phyloP scores from a whole-genome alignment of 2,888 invertebrate species.

The Oligia strigilis region DNA sequence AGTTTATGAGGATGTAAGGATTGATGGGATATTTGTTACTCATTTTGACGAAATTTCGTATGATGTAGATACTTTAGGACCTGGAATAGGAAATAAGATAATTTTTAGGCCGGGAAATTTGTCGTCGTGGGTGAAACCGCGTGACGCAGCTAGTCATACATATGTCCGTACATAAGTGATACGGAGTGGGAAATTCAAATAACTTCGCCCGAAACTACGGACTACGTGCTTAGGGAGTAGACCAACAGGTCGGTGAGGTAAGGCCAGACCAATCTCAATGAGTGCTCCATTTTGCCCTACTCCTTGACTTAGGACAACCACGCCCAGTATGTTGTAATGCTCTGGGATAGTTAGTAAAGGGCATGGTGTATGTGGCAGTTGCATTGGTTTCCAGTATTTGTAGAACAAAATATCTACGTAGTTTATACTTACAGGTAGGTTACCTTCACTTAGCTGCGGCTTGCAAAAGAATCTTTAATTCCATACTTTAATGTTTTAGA shows the following conservation, averaged over 20 bases:
- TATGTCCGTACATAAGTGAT: background rate
- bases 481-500: background rate
- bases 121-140: no score
- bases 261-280: background rate
- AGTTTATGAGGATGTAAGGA: no score
- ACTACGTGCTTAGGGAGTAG: background rate
- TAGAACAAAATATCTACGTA: conserved; percentile 8
- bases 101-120: no score
- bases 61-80: no score
- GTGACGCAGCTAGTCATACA: no score
- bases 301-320: conserved; percentile 24
- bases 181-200: background rate
- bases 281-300: conserved; percentile 30
- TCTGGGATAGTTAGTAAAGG: conserved; percentile 46
- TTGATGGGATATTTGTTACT: no score
- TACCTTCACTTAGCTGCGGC: background rate
- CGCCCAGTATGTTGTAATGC: conserved; percentile 58
- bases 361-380: conserved; percentile 28
- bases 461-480: background rate
- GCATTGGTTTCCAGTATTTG: conserved; percentile 42
- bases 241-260: background rate
- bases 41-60: no score
- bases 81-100: no score
- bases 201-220: background rate
- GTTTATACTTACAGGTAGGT: background rate